Conservation (phyloP, 2,113 vertebrate genomes). For the Coregonus clupeaformis region DNA sequence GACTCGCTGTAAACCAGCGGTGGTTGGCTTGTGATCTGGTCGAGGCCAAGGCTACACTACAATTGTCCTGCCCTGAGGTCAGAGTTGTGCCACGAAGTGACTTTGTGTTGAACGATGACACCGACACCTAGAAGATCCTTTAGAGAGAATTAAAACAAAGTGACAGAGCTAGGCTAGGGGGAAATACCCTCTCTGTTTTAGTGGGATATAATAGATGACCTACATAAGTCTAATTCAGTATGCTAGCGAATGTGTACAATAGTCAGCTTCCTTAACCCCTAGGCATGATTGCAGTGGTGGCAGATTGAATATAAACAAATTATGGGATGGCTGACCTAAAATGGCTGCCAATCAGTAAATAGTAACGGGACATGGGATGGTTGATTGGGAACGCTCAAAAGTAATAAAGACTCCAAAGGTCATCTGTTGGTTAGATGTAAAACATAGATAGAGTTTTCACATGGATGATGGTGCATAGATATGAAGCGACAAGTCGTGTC, state of each 20-base stretch:
- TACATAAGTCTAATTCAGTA: slow-evolving; percentile 37
- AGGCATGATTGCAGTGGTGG: not conserved
- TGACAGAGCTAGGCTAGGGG: slow-evolving; percentile 2
- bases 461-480: not conserved
- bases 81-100: too few species aligned
- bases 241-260: slow-evolving; percentile 21
- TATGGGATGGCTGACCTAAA: not conserved
- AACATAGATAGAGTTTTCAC: too few species aligned
- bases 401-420: too few species aligned
- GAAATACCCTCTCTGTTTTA: slow-evolving; percentile 38
- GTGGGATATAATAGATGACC: not conserved
- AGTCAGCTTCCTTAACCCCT: not conserved
- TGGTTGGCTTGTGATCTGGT: too few species aligned
- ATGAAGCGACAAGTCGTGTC: not conserved
- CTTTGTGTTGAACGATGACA: too few species aligned
- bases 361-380: too few species aligned
- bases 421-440: too few species aligned
- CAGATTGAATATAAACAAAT: not conserved
- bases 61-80: too few species aligned
- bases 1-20: too few species aligned
- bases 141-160: not conserved
- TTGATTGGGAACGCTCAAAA: too few species aligned
- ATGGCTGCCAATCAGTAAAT: not conserved
- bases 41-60: too few species aligned
- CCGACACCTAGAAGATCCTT: not conserved